A percentile compares a stretch with the other conserved stretches of the same genome.
Conservation (phyloP, 2,888 invertebrate genomes). For the Polyploca ridens region DNA sequence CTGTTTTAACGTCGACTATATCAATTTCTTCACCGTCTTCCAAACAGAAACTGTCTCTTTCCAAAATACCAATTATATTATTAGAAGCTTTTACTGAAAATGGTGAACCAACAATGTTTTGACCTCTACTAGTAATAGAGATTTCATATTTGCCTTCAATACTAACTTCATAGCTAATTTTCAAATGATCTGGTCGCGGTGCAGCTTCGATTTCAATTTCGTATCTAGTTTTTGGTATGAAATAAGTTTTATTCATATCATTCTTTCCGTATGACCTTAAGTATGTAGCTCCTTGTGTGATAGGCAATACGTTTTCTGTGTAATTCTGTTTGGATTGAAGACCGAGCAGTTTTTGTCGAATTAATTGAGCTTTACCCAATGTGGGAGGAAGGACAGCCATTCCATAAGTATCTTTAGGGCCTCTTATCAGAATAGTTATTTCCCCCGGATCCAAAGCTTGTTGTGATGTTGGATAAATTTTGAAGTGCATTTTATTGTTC, state of each 20-base stretch:
- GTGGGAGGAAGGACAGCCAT: constrained; percentile 73
- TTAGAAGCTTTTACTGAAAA: constrained; percentile 77
- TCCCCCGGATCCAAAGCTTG: constrained; percentile 77
- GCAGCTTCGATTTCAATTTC: constrained; percentile 81
- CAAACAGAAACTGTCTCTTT: constrained; percentile 68
- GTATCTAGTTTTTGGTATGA: constrained; percentile 75
- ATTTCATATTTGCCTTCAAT: constrained; percentile 84
- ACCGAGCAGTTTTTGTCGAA: constrained; percentile 73
- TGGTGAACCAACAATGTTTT: constrained; percentile 85
- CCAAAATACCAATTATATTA: constrained; percentile 63
- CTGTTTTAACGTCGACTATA: constrained; percentile 71
- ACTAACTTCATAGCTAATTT: constrained; percentile 78
- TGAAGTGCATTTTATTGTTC: constrained; percentile 82
- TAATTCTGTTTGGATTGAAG: constrained; percentile 63
- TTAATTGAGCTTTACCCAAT: constrained; percentile 75
- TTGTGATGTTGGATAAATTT: constrained; percentile 83
- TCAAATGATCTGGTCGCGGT: constrained; percentile 74
- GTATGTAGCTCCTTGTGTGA: constrained; percentile 75
- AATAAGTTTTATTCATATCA: constrained; percentile 76
- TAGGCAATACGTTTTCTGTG: constrained; percentile 71
- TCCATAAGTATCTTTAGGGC: constrained; percentile 77
- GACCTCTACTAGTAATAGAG: constrained; percentile 82
- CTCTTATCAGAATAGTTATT: constrained; percentile 76
- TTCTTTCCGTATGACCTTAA: constrained; percentile 74
- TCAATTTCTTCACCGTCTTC: constrained; percentile 80